Conservation (phyloP, 1,140 invertebrate species). For the Drosophila orosa region DNA sequence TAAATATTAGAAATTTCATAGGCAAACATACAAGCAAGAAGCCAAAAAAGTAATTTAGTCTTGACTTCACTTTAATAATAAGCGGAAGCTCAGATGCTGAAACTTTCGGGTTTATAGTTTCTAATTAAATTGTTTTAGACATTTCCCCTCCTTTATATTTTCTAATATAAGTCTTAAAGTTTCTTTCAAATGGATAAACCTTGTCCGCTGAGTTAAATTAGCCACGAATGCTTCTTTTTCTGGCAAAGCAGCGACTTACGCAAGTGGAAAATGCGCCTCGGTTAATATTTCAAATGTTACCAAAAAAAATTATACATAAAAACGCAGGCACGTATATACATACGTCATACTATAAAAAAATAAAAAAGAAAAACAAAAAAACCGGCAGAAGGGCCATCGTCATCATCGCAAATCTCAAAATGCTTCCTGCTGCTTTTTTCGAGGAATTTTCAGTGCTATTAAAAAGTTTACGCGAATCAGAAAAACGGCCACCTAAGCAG, state of each 20-base stretch:
- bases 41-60: not conserved
- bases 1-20: not conserved
- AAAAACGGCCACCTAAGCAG: conserved; percentile 40
- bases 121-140: not conserved
- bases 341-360: conserved; percentile 6
- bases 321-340: conserved; percentile 4
- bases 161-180: not conserved
- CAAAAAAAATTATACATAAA: not conserved
- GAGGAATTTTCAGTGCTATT: conserved; percentile 44
- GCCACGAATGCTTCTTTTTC: conserved; percentile 1
- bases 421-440: conserved; percentile 41
- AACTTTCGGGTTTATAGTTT: not conserved
- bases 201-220: conserved; percentile 21
- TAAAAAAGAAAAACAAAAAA: not conserved
- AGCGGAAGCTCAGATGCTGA: not conserved
- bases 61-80: not conserved
- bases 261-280: conserved; percentile 31
- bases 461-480: conserved; percentile 52
- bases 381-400: conserved; percentile 20
- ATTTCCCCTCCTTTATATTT: not conserved
- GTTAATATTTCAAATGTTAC: conserved; percentile 25
- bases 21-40: not conserved
- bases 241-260: conserved; percentile 11
- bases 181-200: not conserved
- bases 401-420: conserved; percentile 50